Conservation (phyloP, 2,888 invertebrate species). For the Elgonia sp. region DNA sequence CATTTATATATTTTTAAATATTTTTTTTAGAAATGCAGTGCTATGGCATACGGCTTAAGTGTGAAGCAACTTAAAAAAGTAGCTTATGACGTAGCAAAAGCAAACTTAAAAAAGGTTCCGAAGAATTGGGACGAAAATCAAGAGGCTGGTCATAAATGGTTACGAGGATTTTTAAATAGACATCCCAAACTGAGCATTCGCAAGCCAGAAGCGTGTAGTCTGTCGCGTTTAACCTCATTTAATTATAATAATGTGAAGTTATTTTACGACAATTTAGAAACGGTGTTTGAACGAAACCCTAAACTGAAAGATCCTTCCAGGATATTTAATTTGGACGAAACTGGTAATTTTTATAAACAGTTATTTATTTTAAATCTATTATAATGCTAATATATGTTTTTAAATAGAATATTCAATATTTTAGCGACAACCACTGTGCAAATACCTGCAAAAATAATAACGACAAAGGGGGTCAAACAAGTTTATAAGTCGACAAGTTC, state of each 20-base stretch:
- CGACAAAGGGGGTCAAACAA: constrained; percentile 84
- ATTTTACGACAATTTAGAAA: constrained; percentile 24
- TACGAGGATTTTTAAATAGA: constrained; percentile 31
- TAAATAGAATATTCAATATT: constrained; percentile 10
- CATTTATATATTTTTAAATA: constrained; percentile 7
- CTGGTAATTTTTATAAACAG: constrained; percentile 3
- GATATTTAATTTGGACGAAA: constrained; percentile 32
- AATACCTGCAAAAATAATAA: constrained; percentile 82
- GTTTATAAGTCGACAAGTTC: constrained; percentile 84
- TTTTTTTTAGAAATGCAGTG: constrained; percentile 39
- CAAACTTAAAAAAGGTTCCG: constrained; percentile 8
- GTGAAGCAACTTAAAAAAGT: not conserved
- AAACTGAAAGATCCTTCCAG: not conserved
- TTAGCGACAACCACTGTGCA: constrained; percentile 82
- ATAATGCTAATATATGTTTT: not conserved
- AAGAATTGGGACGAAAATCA: constrained; percentile 20
- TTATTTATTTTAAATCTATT: not conserved
- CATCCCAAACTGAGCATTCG: constrained; percentile 13
- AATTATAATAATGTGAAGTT: constrained; percentile 10
- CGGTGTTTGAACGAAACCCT: not conserved
- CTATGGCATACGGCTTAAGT: constrained; percentile 35
- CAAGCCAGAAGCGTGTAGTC: constrained; percentile 45
- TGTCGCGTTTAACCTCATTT: constrained; percentile 37
- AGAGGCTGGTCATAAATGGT: constrained; percentile 30
- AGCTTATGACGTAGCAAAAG: constrained; percentile 20